Conservation (phyloP, 1,140 invertebrate species). For the Bursaphelenchus mucronatus region DNA sequence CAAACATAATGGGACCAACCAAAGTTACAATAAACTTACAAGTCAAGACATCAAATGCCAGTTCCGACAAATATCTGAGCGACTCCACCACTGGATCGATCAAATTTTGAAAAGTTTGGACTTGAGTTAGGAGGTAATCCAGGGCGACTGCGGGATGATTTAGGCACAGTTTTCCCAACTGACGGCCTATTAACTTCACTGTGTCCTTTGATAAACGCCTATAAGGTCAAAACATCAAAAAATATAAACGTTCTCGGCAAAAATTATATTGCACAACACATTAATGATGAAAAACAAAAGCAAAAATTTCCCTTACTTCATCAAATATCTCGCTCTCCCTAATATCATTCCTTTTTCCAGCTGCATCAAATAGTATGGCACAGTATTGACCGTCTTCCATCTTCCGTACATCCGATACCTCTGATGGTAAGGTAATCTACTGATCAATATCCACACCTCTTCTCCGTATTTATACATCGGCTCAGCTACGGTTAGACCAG, state of each 20-base stretch:
- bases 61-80: slow-evolving; percentile 86
- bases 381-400: slow-evolving; percentile 86
- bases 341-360: slow-evolving; percentile 76
- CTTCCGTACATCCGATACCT: slow-evolving; percentile 83
- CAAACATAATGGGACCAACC: too few species aligned
- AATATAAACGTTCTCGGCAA: slow-evolving; percentile 1
- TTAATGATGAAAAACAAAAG: too few species aligned
- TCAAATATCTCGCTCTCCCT: slow-evolving; percentile 87
- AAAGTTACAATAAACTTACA: slow-evolving; percentile 65
- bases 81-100: slow-evolving; percentile 93
- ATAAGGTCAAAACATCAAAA: slow-evolving; percentile 33
- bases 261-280: neutral
- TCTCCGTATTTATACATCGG: slow-evolving; percentile 91
- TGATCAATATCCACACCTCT: slow-evolving; percentile 86
- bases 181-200: slow-evolving; percentile 87
- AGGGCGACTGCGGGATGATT: slow-evolving; percentile 89
- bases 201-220: slow-evolving; percentile 91
- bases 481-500: slow-evolving; percentile 81
- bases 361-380: slow-evolving; percentile 75
- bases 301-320: slow-evolving; percentile 69
- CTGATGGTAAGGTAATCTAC: slow-evolving; percentile 84
- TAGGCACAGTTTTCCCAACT: slow-evolving; percentile 92
- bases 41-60: slow-evolving; percentile 91
- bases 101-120: slow-evolving; percentile 94
- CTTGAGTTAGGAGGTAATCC: slow-evolving; percentile 85